Base-by-base conservation (phyloP, 2,888 invertebrate species). In the Drosophila atripex region DNA sequence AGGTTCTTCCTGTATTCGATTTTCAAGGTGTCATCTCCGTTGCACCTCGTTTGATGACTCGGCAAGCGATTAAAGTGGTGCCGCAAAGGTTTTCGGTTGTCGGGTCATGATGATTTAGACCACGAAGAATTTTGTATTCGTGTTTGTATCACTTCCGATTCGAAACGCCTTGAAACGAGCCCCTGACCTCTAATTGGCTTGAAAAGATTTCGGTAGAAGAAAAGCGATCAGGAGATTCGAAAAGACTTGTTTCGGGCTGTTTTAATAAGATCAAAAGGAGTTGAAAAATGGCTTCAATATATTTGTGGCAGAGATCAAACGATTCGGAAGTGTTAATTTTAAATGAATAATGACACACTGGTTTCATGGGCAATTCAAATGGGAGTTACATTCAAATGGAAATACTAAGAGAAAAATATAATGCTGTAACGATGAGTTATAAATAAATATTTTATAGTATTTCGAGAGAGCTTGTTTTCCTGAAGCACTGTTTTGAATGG, bases 21-120 rank as follows among this genome's bases (percentile, higher is more conserved):
- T 68, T 56, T 35, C 43, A 8, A 86, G 88, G 82, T 83, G 88
- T 83, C 86, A 78, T 82, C 64, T 64, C 71, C 23, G 73, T 60
- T 77, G 71, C 82, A 85, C 88, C 79, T 87, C 57, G 72, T 78
- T 66, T 80, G 75, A 87, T 80, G 87, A 87, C 82, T 78, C 77
- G 63, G 66, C 74, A 53, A 60, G 70, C 76, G 70, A 78, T 78
- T 71, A 47, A 66, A 68, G 68, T 38, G 56, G 56, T 50, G 54
- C 47, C 46, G 35, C 52, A 47, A 23, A 14, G 60, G 47, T 47
- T 46, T 47, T 12, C 16, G 23, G 23, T 47, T 46, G 35, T 9
- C 12, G 16, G 14, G 11, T 11, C 32, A 74, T 53, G 23, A 74
- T 51, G 50, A 69, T 50, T 51, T 56, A 41, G 43, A 73, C 52